Percentiles rank a stretch among this genome's conserved stretches.
Evolutionary conservation across 2,888 invertebrate species (phyloP).

Genomic region (Mechanitis mazaeus): DNA sequence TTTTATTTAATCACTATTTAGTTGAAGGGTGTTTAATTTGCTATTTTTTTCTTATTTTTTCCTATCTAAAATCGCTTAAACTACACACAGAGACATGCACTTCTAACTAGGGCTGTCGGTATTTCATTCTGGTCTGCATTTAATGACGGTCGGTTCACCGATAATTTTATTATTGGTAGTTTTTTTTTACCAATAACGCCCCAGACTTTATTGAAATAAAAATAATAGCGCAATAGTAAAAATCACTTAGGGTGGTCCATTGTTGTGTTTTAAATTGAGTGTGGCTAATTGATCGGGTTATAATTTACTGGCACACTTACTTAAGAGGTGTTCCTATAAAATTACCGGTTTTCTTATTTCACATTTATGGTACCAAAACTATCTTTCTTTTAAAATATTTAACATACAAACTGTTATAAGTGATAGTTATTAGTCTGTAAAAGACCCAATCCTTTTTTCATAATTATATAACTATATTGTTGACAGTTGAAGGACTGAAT

Average conservation of each 20-base stretch:
- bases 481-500: too few relatives aligned
- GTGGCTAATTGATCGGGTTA: conserved; percentile 38
- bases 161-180: conserved; percentile 73
- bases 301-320: conserved; percentile 31
- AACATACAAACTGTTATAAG: too few relatives aligned
- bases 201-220: conserved; percentile 53
- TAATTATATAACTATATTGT: too few relatives aligned
- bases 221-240: conserved; percentile 53
- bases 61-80: conserved; percentile 3
- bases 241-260: conserved; percentile 46
- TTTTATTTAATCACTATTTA: neutral
- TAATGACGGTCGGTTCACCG: conserved; percentile 69
- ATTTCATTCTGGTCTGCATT: conserved; percentile 73
- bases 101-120: conserved; percentile 39
- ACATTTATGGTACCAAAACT: neutral
- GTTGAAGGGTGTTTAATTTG: neutral
- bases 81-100: neutral
- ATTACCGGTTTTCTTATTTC: neutral
- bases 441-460: too few relatives aligned
- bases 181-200: conserved; percentile 65
- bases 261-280: conserved; percentile 38
- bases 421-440: too few relatives aligned
- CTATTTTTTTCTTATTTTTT: neutral
- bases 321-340: neutral
- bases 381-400: too few relatives aligned